phyloP scores from a whole-genome alignment of 1,140 invertebrate genomes.

The Anastrepha ludens region DNA sequence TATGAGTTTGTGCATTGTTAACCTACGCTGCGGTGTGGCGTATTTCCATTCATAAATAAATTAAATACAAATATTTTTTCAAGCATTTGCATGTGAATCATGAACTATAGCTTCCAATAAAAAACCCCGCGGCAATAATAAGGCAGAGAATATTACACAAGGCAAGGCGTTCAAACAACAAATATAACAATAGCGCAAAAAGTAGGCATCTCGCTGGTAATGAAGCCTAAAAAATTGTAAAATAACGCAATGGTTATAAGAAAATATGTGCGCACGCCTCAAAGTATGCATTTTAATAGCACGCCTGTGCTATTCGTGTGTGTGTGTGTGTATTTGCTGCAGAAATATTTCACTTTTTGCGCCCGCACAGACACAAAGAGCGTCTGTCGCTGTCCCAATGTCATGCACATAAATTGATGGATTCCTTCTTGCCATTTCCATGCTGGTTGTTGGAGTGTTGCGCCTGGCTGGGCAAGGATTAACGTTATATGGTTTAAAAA shows the following conservation, averaged over 20 bases:
- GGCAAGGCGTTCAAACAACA: not conserved
- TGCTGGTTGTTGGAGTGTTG: not conserved
- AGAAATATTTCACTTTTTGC: slow-evolving; percentile 46
- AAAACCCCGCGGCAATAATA: not conserved
- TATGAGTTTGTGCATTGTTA: not conserved
- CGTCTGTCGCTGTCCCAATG: not conserved
- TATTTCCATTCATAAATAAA: slow-evolving; percentile 49
- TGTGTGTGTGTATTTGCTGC: not conserved
- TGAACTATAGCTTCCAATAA: not conserved
- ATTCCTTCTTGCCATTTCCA: not conserved
- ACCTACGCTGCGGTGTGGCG: not conserved
- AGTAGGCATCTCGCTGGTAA: not conserved
- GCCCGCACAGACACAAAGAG: not conserved
- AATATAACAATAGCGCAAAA: not conserved
- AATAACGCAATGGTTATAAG: not conserved
- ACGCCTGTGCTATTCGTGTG: not conserved
- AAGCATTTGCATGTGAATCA: not conserved
- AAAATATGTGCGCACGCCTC: not conserved
- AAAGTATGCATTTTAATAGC: not conserved
- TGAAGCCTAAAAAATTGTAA: not conserved
- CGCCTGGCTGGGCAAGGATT: not conserved
- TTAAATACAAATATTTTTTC: slow-evolving; percentile 54
- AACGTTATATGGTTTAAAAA: not conserved
- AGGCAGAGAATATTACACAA: not conserved
- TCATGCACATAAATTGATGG: not conserved